Conservation (phyloP, 2,888 invertebrate species). For the Agriopis aurantiaria region DNA sequence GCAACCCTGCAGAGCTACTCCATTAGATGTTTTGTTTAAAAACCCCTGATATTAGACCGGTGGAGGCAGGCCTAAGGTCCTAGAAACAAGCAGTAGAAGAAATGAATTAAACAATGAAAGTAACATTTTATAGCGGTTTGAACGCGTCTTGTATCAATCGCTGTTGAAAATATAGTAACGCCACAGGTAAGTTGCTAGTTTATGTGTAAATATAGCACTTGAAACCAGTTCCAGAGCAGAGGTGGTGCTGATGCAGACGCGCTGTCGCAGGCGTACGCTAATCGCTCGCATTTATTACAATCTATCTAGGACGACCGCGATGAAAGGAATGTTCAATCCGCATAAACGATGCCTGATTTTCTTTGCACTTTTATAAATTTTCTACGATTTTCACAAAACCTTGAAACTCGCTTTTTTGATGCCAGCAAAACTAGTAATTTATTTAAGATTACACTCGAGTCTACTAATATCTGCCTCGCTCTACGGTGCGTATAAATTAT, state of each 20-base stretch:
- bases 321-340: constrained; percentile 56
- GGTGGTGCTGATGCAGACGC: constrained; percentile 42
- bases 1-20: too few relatives aligned
- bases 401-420: constrained; percentile 31
- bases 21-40: too few relatives aligned
- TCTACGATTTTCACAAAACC: constrained; percentile 20
- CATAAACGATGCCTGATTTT: constrained; percentile 19
- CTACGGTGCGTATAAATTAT: constrained; percentile 79
- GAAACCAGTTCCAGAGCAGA: constrained; percentile 57
- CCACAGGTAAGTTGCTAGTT: constrained; percentile 10
- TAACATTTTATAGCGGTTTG: constrained; percentile 46
- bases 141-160: constrained; percentile 53
- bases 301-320: constrained; percentile 65
- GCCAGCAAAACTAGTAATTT: constrained; percentile 52
- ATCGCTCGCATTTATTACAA: constrained; percentile 75
- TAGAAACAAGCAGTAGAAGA: constrained; percentile 26
- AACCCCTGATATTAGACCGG: too few relatives aligned
- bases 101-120: constrained; percentile 37
- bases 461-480: constrained; percentile 69
- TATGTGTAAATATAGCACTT: constrained; percentile 2
- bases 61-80: not conserved
- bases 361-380: constrained; percentile 7
- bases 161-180: constrained; percentile 62
- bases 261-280: constrained; percentile 47
- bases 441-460: constrained; percentile 66